These are phyloP conservation scores for Epistrophella euchroma DNA, from an alignment of 2,888 invertebrate species.

Conservation along the genomic window DNA sequence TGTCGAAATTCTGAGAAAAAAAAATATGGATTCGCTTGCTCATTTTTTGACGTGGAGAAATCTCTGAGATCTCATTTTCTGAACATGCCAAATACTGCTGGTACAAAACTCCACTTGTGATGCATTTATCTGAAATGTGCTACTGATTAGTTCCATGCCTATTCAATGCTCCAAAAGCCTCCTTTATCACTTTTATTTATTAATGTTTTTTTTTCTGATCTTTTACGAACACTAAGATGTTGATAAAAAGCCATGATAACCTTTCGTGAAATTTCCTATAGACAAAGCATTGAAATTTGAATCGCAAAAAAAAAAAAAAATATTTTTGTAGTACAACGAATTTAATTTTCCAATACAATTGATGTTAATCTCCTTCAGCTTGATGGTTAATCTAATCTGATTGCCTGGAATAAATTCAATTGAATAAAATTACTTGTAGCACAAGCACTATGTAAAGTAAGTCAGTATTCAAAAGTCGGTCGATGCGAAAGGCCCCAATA, in stretches of 20 bases:
- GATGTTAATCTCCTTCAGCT: background rate
- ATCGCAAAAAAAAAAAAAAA: constrained; percentile 2
- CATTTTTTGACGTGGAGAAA: too few species aligned
- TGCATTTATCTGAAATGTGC: background rate
- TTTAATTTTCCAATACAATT: constrained; percentile 27
- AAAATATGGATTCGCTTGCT: too few species aligned
- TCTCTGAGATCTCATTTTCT: too few species aligned
- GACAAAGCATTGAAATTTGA: background rate
- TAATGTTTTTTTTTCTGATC: background rate
- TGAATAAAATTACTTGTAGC: constrained; percentile 38
- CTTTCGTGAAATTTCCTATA: too few species aligned
- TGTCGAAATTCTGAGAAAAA: too few species aligned
- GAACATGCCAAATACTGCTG: too few species aligned
- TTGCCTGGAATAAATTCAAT: constrained; percentile 51
- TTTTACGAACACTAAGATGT: constrained; percentile 12
- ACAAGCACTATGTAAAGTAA: constrained; percentile 22
- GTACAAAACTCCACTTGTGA: too few species aligned
- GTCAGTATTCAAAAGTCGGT: constrained; percentile 54
- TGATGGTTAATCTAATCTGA: constrained; percentile 25
- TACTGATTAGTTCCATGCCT: background rate
- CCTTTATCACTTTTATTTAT: background rate
- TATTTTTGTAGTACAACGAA: background rate
- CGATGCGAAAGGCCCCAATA: constrained; percentile 8
- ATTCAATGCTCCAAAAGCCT: background rate
- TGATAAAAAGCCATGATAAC: constrained; percentile 33